phyloP scores from a whole-genome alignment of 2,113 vertebrate genomes.

The Carassius gibelio region DNA sequence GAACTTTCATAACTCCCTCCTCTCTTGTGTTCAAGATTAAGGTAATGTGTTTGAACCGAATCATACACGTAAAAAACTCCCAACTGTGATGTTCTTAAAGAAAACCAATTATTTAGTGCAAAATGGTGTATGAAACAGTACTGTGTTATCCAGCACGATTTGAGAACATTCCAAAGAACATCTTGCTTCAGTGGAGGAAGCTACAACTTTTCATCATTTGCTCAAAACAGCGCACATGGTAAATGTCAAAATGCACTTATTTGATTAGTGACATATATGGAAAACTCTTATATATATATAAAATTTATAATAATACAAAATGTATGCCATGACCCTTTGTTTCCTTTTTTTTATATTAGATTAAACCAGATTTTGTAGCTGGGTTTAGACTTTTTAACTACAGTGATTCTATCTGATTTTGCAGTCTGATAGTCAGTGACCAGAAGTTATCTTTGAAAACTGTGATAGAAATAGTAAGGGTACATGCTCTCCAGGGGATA shows the following conservation, averaged over 20 bases:
- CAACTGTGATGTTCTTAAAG: neutral
- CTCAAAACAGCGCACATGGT: neutral
- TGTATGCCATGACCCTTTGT: neutral
- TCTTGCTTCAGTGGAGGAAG: neutral
- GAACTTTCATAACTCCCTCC: neutral
- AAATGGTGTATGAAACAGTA: neutral
- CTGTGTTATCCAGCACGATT: neutral
- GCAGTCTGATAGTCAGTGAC: neutral
- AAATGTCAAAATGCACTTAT: neutral
- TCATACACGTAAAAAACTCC: neutral
- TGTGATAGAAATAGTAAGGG: slow-evolving; percentile 6
- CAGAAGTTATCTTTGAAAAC: slow-evolving; percentile 13
- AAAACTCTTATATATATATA: neutral
- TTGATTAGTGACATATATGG: neutral
- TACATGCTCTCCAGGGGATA: slow-evolving; percentile 28
- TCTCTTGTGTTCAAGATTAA: neutral
- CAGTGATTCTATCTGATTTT: neutral
- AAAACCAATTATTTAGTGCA: neutral
- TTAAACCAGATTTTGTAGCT: neutral
- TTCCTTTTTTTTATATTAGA: neutral
- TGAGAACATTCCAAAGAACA: neutral
- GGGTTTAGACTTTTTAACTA: neutral
- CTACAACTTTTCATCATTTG: neutral
- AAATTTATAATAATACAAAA: neutral
- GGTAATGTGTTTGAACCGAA: slow-evolving; percentile 9